Conservation (phyloP, 2,113 vertebrate genomes). For the Phaethon lepturus region DNA sequence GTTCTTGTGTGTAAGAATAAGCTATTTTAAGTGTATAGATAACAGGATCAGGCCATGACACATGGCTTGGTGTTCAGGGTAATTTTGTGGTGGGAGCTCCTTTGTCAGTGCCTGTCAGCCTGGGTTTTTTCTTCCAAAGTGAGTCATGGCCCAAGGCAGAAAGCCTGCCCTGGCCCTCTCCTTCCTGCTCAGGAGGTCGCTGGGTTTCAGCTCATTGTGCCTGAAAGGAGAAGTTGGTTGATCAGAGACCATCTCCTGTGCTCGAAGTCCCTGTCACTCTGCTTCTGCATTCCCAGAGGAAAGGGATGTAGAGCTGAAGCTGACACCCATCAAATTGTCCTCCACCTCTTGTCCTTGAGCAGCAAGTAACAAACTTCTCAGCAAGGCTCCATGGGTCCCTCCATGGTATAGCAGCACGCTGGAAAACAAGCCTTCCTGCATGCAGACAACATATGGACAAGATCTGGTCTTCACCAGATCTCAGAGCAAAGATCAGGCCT, state of each 20-base stretch:
- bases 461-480: neutral
- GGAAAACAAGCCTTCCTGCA: neutral
- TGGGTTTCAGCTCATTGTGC: neutral
- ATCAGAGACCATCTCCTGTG: neutral
- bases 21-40: neutral
- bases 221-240: neutral
- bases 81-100: neutral
- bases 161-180: neutral
- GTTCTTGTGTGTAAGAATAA: no score
- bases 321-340: neutral
- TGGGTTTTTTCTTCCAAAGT: neutral
- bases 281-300: neutral
- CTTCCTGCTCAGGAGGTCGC: neutral
- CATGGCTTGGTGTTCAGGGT: neutral
- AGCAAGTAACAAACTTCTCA: neutral
- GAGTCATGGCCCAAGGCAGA: neutral
- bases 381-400: neutral
- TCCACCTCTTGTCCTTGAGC: neutral
- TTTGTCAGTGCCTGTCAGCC: neutral
- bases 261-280: neutral
- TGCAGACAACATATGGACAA: fast-evolving
- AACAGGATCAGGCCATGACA: neutral
- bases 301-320: neutral
- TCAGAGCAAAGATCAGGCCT: neutral
- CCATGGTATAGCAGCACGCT: neutral